These are phyloP conservation scores for Tupaia tana DNA, from an alignment of 2,113 vertebrate genomes.

Conservation along the genomic window DNA sequence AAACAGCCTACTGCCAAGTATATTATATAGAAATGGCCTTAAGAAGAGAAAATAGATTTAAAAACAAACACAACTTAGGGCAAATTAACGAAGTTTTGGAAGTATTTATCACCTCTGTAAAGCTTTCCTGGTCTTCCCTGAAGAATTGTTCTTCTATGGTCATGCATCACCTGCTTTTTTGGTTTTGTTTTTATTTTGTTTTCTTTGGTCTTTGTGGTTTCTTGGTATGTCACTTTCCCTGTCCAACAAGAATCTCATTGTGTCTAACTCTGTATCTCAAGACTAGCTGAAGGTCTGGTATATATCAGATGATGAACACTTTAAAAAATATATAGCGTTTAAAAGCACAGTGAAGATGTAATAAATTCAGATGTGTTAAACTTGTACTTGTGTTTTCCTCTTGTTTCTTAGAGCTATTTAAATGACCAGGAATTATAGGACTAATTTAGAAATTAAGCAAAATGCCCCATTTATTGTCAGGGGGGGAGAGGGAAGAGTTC, in stretches of 20 bases:
- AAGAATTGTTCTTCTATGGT: background rate
- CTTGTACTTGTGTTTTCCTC: background rate
- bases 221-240: background rate
- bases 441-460: background rate
- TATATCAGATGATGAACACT: background rate
- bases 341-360: background rate
- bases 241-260: background rate
- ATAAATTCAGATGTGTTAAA: background rate
- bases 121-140: background rate
- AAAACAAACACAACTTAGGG: background rate
- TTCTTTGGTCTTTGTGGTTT: background rate
- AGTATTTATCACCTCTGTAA: background rate
- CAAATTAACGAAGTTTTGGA: background rate
- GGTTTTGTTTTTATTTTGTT: too few relatives aligned
- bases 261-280: background rate
- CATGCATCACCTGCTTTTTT: background rate
- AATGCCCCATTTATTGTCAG: background rate
- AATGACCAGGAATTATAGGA: background rate
- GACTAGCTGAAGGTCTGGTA: background rate
- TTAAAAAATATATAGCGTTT: background rate
- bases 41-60: background rate
- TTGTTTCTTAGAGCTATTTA: background rate
- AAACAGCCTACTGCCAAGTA: background rate
- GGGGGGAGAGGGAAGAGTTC: accelerated
- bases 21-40: background rate